A percentile compares a stretch with the other conserved stretches of the same genome.
These are phyloP conservation scores for Sesamia inferens DNA, from an alignment of 2,888 invertebrate species.

Conservation along the genomic window DNA sequence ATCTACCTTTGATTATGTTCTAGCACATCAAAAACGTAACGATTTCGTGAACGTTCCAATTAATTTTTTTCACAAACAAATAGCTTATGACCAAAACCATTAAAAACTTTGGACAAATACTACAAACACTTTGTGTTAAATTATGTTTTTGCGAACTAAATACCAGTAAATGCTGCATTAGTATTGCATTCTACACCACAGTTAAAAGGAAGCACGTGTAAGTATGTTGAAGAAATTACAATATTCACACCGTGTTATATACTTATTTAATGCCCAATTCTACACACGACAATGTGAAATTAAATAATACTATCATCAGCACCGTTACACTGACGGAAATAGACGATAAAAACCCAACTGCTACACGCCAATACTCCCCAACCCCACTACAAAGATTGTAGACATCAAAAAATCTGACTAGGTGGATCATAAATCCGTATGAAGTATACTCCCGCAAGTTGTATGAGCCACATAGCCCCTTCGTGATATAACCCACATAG, in stretches of 20 bases:
- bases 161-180: constrained; percentile 26
- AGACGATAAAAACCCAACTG: neutral
- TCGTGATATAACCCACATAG: constrained; percentile 36
- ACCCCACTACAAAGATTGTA: constrained; percentile 51
- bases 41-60: constrained; percentile 1
- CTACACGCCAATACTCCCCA: constrained; percentile 50
- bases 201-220: constrained; percentile 17
- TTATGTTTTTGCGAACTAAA: constrained; percentile 35
- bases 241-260: constrained; percentile 15
- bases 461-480: constrained; percentile 54
- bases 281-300: neutral
- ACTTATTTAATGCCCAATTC: neutral
- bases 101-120: constrained; percentile 33
- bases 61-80: constrained; percentile 22
- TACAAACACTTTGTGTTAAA: constrained; percentile 25
- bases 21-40: neutral
- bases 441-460: constrained; percentile 62
- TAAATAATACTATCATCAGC: no score
- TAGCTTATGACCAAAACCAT: constrained; percentile 25
- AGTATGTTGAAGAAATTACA: constrained; percentile 7
- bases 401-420: constrained; percentile 67
- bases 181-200: constrained; percentile 40
- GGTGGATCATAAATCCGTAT: constrained; percentile 67
- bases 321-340: neutral
- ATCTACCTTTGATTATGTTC: neutral